Evolutionary conservation across 2,797 vertebrate species (phyloP), one percentile per base, ranked within the genome.

Genomic region (Fistularia commersonii): DNA sequence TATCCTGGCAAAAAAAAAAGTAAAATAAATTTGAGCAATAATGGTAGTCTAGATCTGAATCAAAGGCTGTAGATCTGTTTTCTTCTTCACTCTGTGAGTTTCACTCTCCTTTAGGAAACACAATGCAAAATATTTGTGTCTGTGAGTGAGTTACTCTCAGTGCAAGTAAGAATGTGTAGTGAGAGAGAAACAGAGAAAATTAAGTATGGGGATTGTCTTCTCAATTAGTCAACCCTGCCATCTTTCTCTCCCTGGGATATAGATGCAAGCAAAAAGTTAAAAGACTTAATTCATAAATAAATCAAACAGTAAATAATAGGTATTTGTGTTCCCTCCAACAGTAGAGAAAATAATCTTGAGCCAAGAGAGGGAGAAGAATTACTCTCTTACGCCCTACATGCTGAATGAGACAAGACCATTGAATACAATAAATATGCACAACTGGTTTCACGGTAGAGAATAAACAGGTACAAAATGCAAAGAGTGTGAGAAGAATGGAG

Each of bases 221-320:
- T 58, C 67, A 46, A 89, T 91, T 87, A 87, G 88, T 90, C 80
- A 87, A 61, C 57, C 44, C 45, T 61, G 72, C 59, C 69, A 69
- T 62, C 63, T 42, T 68, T 36, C 55, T 51, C 61, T 74, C 57
- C 54, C 56, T 56, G 58, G 81, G 74, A 89, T 89, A 88, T 80
- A 60, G 81, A 87, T 85, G 78, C 74, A 86, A 80, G 77, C 73
- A 78, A 82, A 86, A 87, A 71, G 78, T 85, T 87, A 84, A 89
- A 84, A 85, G 80, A 86, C 69, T 84, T 87, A 81, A 88, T 88
- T 89, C 66, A 87, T 77, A 78, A 90, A 90, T 90, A 88, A 87
- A 90, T 84, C 78, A 82, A 44, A 58, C 32, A 49, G 72, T 79
- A 82, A 87, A 85, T 79, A 83, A 82, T 74, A 77, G 69, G 56